These are phyloP conservation scores for Stenolophus ochropezus DNA, from an alignment of 2,888 invertebrate species.

Conservation along the genomic window DNA sequence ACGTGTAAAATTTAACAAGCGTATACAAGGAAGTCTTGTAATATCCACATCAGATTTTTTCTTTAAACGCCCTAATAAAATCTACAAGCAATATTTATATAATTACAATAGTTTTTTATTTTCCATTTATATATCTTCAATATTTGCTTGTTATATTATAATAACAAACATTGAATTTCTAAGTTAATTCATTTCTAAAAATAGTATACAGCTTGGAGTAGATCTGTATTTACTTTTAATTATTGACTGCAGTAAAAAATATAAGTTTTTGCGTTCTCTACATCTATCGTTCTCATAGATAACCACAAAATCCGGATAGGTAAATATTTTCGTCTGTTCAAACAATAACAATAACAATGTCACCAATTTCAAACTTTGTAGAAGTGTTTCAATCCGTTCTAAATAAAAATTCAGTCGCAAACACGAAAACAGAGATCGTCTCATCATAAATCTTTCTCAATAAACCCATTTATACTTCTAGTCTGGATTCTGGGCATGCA, in stretches of 20 bases:
- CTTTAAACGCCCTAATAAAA: too few relatives aligned
- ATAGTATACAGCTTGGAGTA: too few relatives aligned
- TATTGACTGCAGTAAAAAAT: background rate
- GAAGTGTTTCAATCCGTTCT: slow-evolving; percentile 9
- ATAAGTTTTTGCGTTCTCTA: background rate
- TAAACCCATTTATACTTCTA: slow-evolving; percentile 23
- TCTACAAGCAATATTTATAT: too few relatives aligned
- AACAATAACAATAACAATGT: background rate
- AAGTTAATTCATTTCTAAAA: too few relatives aligned
- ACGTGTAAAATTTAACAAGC: too few relatives aligned
- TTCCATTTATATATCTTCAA: too few relatives aligned
- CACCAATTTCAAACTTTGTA: slow-evolving; percentile 6
- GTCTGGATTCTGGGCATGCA: slow-evolving; percentile 20
- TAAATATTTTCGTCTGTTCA: slow-evolving; percentile 28
- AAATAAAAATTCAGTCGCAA: slow-evolving; percentile 27
- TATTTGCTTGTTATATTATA: too few relatives aligned
- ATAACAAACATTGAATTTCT: too few relatives aligned
- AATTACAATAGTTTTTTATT: too few relatives aligned
- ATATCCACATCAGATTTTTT: too few relatives aligned
- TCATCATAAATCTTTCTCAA: slow-evolving; percentile 26
- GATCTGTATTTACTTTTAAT: background rate
- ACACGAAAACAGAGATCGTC: slow-evolving; percentile 21
- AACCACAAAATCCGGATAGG: background rate
- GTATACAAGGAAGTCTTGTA: too few relatives aligned
- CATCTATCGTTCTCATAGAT: background rate